Evolutionary conservation across 2,113 vertebrate genomes (phyloP), one percentile per base, ranked within the genome.

Genomic region (Progne subis): DNA sequence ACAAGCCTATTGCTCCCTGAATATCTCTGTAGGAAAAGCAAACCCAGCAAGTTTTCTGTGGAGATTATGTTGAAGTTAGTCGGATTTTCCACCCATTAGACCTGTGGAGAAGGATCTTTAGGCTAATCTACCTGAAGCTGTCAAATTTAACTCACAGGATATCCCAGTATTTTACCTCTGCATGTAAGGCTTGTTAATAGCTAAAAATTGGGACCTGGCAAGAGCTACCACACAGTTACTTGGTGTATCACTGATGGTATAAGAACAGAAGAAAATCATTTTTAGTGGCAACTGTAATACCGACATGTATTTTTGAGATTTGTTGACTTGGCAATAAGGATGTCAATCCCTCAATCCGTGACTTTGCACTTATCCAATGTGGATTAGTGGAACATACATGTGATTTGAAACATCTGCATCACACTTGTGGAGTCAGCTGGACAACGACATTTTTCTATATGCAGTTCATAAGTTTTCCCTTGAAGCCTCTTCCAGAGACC

Each of bases 321-420:
- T 60, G 31, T 37, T 60, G 24, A 75, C 49, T 23, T 56, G n/a
- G 23, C 57, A 67, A 31, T 65, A 91, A 72, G 28, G 25, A 56
- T 65, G 31, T 72, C 57, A 71, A 68, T 79, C 39, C 65, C 65
- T 70, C 65, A 47, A 3, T 50, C 39, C 0, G 6, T 53, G 82
- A 84, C 71, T 82, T 52, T 16, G 8, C 41, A 53, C 57, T 88
- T 85, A 76, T 44, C 52, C 83, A 78, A 19, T n/a, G 56, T 19
- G 49, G 6, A 23, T 71, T 69, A 8, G 1, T 49, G n/a, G 61
- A 72, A 88, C 1, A 0, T 57, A 82, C n/a, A 68, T 60, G 32
- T 32, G 65, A 87, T 82, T 68, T 79, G 46, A 87, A 95, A 93
- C 82, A 95, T 94, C 92, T 95, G 92, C 50, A 88, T 46, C 79